These are phyloP conservation scores for Serinus canaria DNA, from an alignment of 2,113 vertebrate species.

Conservation along the genomic window DNA sequence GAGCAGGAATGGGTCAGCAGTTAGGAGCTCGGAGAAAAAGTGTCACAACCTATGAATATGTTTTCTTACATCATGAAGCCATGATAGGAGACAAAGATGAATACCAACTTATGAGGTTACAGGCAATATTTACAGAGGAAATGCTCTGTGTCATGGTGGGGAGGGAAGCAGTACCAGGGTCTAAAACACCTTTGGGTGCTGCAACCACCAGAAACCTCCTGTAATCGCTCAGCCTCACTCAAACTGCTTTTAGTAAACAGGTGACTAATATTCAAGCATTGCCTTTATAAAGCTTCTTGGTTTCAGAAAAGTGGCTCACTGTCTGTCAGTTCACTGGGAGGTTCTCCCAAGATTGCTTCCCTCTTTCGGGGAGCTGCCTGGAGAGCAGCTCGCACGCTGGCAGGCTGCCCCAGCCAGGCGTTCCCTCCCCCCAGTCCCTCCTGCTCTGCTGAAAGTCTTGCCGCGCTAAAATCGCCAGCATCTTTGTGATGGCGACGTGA, in stretches of 20 bases:
- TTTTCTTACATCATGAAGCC: background rate
- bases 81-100: background rate
- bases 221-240: background rate
- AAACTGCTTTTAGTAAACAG: background rate
- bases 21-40: background rate
- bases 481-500: background rate
- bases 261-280: background rate
- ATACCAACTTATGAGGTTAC: background rate
- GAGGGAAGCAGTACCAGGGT: background rate
- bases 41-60: background rate
- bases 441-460: background rate
- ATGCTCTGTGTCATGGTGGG: background rate
- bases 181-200: background rate
- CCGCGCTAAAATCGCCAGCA: background rate
- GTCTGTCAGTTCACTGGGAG: accelerated
- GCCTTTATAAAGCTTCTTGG: background rate
- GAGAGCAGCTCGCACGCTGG: accelerated
- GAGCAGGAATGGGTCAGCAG: background rate
- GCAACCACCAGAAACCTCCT: background rate
- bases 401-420: background rate
- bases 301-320: background rate
- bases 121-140: background rate
- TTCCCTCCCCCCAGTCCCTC: background rate
- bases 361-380: accelerated
- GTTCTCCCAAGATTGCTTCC: background rate